Conservation (phyloP, 2,888 invertebrate genomes). For the Vanessa cardui region DNA sequence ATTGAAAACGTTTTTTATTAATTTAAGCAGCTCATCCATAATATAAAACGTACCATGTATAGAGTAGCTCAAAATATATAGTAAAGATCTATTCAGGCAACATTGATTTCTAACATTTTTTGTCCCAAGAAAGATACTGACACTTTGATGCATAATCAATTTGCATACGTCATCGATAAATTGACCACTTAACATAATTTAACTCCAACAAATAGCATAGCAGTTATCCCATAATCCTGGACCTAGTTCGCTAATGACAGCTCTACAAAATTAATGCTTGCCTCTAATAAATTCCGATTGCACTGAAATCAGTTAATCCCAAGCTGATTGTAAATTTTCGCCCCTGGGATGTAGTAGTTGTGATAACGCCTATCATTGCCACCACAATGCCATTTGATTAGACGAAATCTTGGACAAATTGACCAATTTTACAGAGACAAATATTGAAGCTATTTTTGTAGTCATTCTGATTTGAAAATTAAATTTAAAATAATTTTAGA, state of each 20-base stretch:
- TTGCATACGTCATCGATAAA: conserved; percentile 2
- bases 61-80: no score
- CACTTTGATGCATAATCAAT: background rate
- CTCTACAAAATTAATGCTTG: conserved; percentile 27
- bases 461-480: no score
- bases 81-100: no score
- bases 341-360: conserved; percentile 23
- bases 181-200: conserved; percentile 7
- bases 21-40: no score
- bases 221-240: conserved; percentile 18
- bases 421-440: background rate
- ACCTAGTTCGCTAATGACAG: conserved; percentile 34
- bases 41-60: no score
- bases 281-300: conserved; percentile 36
- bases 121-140: background rate
- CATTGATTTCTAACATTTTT: no score
- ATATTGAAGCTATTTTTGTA: background rate
- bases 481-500: no score
- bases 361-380: conserved; percentile 18
- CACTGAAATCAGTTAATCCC: conserved; percentile 33
- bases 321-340: conserved; percentile 23
- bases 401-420: background rate
- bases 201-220: background rate
- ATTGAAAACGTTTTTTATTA: no score
- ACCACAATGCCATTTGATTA: conserved; percentile 5